Percentiles rank a stretch among this genome's conserved stretches.
Evolutionary conservation across 64 coral and sea anemone genomes (phyloP).

Genomic region (Platygyra sinensis): DNA sequence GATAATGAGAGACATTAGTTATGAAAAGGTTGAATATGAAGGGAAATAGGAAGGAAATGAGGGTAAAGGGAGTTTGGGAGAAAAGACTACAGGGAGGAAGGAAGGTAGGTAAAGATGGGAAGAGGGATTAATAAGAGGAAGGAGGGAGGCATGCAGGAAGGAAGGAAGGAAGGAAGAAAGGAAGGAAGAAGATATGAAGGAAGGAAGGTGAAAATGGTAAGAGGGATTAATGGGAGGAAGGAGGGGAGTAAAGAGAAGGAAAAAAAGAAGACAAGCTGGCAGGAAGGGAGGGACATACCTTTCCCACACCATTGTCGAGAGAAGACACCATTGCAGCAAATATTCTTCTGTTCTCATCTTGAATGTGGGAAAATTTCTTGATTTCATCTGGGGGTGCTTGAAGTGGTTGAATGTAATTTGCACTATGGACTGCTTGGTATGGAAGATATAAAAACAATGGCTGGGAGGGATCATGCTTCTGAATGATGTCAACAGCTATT

Average conservation of each 20-base stretch:
- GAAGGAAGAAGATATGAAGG: no score
- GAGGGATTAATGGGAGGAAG: no score
- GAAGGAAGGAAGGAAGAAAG: no score
- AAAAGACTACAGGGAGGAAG: neutral
- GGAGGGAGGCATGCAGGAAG: no score
- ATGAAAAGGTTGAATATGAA: neutral
- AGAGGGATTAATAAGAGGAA: no score
- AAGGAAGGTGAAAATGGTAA: no score
- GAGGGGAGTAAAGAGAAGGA: no score
- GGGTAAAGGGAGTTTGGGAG: neutral
- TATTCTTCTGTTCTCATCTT: conserved; percentile 64
- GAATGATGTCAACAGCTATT: conserved; percentile 74
- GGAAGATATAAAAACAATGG: conserved; percentile 88
- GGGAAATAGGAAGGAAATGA: neutral
- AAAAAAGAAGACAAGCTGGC: no score
- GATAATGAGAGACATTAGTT: neutral
- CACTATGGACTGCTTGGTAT: conserved; percentile 90
- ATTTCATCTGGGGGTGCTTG: conserved; percentile 75
- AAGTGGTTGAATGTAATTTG: conserved; percentile 84
- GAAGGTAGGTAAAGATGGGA: neutral
- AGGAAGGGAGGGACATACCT: conserved; percentile 40
- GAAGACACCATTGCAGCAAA: conserved; percentile 90
- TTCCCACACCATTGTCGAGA: conserved; percentile 74
- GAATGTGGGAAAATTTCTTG: conserved; percentile 73
- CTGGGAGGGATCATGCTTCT: conserved; percentile 65